Base-by-base conservation (phyloP, 2,113 vertebrate species). In the Dolichallabes microphthalmus region DNA sequence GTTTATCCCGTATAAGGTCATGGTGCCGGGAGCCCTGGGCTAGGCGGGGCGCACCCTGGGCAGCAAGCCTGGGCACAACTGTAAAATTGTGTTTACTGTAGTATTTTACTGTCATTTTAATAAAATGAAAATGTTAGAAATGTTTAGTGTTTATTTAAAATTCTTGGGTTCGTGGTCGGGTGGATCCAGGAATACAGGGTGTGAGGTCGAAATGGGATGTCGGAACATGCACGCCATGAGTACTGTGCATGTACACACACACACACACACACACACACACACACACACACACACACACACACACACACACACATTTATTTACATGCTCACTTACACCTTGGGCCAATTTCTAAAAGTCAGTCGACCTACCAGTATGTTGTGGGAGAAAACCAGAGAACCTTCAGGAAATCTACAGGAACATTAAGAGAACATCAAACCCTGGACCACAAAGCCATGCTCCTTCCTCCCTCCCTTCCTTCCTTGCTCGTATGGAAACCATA, bases 101-200 rank as follows among this genome's bases (percentile, higher is more conserved):
- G 19, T 19, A 69, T 35, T 69, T 69, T 15, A 17, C 1, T 32
- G 9, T 5, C 9, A 2, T 69, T n/a, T 35, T 69, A 19, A 69
- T 32, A 8, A 8, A 39, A 10, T 30, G 14, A 5, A 27, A 66
- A 17, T 22, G 20, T 60, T 60, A 6, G 20, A 22, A 60, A 64
- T 13, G 61, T 27, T 64, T 10, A 10, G n/a, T 27, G 14, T 3
- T 60, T 60, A 61, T 61, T 2, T 61, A 22, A 61, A n/a, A 25
- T n/a, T 9, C 2, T 63, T 63, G n/a, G n/a, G 3, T 27, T 25
- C 11, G 22, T 22, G 69, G 1, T 45, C 20, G 45, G 69, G 25
- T 75, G 73, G 73, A 75, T 75, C 45, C 25, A 10, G 39, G 71
- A 50, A 74, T 39, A 74, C 71, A 50, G 71, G 71, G 39, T 14